Conservation (phyloP, 2,797 vertebrate genomes). For the Parotocinclus haroldoi region DNA sequence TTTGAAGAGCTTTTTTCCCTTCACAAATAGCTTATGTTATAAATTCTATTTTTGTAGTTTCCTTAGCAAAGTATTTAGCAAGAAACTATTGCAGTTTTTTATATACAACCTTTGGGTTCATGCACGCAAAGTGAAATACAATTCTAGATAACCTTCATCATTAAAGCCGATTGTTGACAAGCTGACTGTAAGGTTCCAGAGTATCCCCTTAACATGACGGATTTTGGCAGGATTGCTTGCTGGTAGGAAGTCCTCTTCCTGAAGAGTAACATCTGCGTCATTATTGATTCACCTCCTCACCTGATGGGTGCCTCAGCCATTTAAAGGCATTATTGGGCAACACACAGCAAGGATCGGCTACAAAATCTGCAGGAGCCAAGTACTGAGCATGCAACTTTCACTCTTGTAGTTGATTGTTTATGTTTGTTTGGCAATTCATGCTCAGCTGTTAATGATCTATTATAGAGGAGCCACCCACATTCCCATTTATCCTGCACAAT, state of each 20-base stretch:
- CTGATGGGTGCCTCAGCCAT: slow-evolving; percentile 34
- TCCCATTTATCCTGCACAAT: slow-evolving; percentile 67
- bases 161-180: too few species aligned
- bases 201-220: not conserved
- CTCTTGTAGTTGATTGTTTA: not conserved
- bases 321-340: slow-evolving; percentile 37
- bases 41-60: too few species aligned
- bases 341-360: slow-evolving; percentile 33
- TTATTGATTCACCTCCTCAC: slow-evolving; percentile 51
- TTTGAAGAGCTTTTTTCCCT: too few species aligned
- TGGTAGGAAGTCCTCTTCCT: slow-evolving; percentile 28
- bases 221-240: slow-evolving; percentile 22
- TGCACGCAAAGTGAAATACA: too few species aligned
- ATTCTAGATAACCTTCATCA: too few species aligned
- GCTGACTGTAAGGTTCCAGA: too few species aligned
- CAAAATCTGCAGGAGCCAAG: not conserved
- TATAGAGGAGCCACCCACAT: slow-evolving; percentile 66
- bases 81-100: too few species aligned
- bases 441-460: slow-evolving; percentile 63
- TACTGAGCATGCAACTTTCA: slow-evolving; percentile 9
- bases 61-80: too few species aligned
- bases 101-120: too few species aligned
- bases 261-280: slow-evolving; percentile 45
- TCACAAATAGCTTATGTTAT: too few species aligned
- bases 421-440: slow-evolving; percentile 62